Base-by-base conservation (phyloP, 2,888 invertebrate species). In the Ophion ventricosus region DNA sequence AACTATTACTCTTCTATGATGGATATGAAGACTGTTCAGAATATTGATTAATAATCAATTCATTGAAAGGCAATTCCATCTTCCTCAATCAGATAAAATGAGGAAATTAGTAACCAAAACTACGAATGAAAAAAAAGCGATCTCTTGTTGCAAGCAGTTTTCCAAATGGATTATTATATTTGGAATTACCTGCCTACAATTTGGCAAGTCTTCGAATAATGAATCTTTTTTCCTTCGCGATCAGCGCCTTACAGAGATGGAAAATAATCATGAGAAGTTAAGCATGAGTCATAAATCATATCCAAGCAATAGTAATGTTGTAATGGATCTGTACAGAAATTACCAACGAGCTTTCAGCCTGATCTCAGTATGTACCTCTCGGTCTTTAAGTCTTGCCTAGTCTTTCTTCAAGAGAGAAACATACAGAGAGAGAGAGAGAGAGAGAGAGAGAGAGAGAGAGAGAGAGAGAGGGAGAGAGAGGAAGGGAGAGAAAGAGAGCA, bases 211-310 rank as follows among this genome's bases (percentile, higher is more conserved):
- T 17, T 17, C 17, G 49, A 49, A 49, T 49, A 17, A 17, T 17
- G 4, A 14, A 35, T 35, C 35, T 7, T 35, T 35, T 35, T 35
- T 29, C 4, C 35, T 35, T 4, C 35, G 4, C 35, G 35, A 35
- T 35, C 35, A 7, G 35, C 35, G 7, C 0, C 7, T 7, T 7
- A 35, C 35, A 35, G 66, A 25, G 49, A n/a, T 70, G 11, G 23
- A n/a, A 59, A n/a, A 63, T 67, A 54, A 20, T 54, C 54, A 67
- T 29, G 35, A 11, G 72, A 49, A 49, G 75, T 63, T 56, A 4
- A 61, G 69, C 66, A 74, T 59, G 63, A 80, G 77, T 63, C 70
- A 76, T 84, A 75, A 84, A 84, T 84, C 82, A 82, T 82, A 82
- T 79, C 54, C 79, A 82, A 74, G 66, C 66, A 66, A 82, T 82